These are phyloP conservation scores for Tetropium fuscum DNA, from an alignment of 2,888 invertebrate genomes.

Conservation along the genomic window DNA sequence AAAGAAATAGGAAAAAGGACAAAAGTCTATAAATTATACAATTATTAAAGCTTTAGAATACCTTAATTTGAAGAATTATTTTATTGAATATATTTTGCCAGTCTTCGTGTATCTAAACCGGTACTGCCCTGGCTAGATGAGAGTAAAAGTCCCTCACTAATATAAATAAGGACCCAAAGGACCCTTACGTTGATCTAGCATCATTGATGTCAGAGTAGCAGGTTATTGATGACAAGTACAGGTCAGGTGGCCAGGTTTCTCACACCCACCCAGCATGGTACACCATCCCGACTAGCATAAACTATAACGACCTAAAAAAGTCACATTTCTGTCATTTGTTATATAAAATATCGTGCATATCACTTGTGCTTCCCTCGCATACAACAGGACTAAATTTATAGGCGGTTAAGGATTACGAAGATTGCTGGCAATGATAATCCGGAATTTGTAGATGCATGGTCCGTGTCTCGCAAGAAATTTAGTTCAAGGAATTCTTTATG, in stretches of 20 bases:
- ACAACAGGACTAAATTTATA: constrained; percentile 17
- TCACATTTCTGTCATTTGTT: constrained; percentile 38
- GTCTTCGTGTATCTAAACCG: too few relatives aligned
- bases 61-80: too few relatives aligned
- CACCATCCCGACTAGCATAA: constrained; percentile 27
- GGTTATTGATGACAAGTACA: constrained; percentile 64
- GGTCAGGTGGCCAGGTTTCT: constrained; percentile 60
- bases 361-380: constrained; percentile 19
- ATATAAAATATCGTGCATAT: constrained; percentile 29
- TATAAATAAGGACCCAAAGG: constrained; percentile 39
- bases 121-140: constrained; percentile 25
- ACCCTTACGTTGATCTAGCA: constrained; percentile 51
- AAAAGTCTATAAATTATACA: too few relatives aligned
- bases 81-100: too few relatives aligned
- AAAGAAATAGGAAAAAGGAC: too few relatives aligned
- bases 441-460: constrained; percentile 12
- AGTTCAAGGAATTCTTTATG: too few relatives aligned
- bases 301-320: constrained; percentile 44
- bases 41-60: too few relatives aligned
- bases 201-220: constrained; percentile 64
- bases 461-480: neutral
- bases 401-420: constrained; percentile 12
- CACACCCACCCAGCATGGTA: constrained; percentile 59
- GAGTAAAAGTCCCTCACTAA: constrained; percentile 35
- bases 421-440: constrained; percentile 17